Conservation (phyloP, 1,140 invertebrate species). For the Popillia japonica region DNA sequence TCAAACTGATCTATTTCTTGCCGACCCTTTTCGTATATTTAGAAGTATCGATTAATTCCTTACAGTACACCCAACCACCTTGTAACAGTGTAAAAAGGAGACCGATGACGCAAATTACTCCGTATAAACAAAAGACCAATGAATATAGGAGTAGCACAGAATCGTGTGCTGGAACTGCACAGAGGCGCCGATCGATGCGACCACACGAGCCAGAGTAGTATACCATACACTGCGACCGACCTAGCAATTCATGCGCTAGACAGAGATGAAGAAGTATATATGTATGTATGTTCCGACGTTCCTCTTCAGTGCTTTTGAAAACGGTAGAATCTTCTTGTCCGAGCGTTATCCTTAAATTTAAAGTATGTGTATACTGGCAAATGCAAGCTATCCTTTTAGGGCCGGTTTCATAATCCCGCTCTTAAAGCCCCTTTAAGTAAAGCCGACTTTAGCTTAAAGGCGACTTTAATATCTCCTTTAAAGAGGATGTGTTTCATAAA, state of each 20-base stretch:
- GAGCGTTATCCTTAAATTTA: conserved; percentile 11
- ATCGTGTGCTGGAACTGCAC: not conserved
- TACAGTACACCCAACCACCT: not conserved
- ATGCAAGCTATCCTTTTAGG: not conserved
- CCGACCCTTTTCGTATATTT: not conserved
- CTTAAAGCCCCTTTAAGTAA: too few relatives aligned
- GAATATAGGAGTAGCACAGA: conserved; percentile 5
- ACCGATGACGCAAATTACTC: conserved; percentile 5
- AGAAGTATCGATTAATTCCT: not conserved
- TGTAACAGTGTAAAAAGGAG: not conserved
- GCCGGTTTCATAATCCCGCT: too few relatives aligned
- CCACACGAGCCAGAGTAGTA: not conserved
- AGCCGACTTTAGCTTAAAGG: too few relatives aligned
- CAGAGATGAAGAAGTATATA: not conserved
- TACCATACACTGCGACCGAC: not conserved
- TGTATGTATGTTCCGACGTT: not conserved
- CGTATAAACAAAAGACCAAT: conserved; percentile 13
- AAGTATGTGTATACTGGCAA: conserved; percentile 10
- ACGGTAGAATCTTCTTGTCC: conserved; percentile 1
- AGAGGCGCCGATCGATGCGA: conserved; percentile 3
- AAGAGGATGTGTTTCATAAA: too few relatives aligned
- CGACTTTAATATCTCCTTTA: too few relatives aligned
- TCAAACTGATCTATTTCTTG: too few relatives aligned
- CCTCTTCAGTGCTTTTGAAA: conserved; percentile 13
- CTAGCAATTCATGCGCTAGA: not conserved